Evolutionary conservation across 2,797 vertebrate genomes (phyloP).

Genomic region (Anguilla pacifica): DNA sequence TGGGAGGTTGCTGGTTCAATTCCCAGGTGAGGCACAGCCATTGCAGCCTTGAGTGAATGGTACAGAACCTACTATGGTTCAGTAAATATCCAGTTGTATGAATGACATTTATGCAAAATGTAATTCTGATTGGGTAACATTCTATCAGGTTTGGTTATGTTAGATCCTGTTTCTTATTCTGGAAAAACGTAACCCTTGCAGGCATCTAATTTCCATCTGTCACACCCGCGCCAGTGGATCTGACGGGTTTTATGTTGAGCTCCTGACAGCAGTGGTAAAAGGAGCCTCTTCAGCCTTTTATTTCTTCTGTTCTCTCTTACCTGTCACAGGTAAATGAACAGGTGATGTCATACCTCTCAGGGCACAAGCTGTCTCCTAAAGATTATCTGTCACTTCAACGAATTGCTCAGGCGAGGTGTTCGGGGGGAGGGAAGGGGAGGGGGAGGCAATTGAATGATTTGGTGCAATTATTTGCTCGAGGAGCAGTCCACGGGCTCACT

Average conservation of each 20-base stretch:
- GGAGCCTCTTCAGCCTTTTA: not conserved
- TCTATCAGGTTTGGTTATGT: not conserved
- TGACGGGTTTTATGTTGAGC: not conserved
- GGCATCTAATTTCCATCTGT: not conserved
- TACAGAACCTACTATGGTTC: not conserved
- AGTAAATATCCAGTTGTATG: not conserved
- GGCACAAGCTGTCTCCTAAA: not conserved
- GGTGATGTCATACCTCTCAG: not conserved
- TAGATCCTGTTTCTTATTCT: not conserved
- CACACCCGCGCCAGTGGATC: not conserved
- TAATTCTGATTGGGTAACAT: not conserved
- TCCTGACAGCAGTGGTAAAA: not conserved
- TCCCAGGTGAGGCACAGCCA: not conserved
- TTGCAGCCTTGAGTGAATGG: not conserved
- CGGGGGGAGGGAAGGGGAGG: too few relatives aligned
- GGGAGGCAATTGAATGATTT: not conserved
- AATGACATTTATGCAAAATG: not conserved
- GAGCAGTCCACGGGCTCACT: not conserved
- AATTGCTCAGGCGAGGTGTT: not conserved
- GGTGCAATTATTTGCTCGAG: not conserved
- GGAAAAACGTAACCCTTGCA: not conserved
- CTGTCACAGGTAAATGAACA: constrained; percentile 2
- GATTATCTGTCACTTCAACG: not conserved
- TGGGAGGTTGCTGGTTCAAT: too few relatives aligned
- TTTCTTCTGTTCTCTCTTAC: not conserved